Base-by-base conservation (phyloP, 2,797 vertebrate genomes). In the Oreortyx pictus region DNA sequence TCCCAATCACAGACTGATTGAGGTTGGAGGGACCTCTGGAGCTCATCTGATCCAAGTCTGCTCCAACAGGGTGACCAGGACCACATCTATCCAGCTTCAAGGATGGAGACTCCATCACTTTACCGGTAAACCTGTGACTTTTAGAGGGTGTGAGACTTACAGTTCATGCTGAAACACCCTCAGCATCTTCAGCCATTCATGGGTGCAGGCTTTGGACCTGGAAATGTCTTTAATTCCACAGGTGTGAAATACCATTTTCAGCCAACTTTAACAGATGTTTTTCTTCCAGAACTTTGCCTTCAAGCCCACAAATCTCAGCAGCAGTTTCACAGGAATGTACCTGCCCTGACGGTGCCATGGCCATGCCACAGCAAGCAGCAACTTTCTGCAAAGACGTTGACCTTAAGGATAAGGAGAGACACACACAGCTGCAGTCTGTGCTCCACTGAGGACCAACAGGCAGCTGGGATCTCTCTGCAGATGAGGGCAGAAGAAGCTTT, bases 221-320 rank as follows among this genome's bases (percentile, higher is more conserved):
- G 50, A 20, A 8, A 5, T 4, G 11, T 54, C 54, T 90, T 67
- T 79, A 73, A 90, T 93, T 83, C 47, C 73, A 41, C n/a, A 79
- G 56, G 49, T 65, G 41, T 76, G 64, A 91, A 86, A 87, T 87
- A 62, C 23, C 35, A 68, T 62, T 43, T 72, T 37, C 2, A 50
- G 85, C 72, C 60, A 87, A 89, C 43, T 75, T 78, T 78, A 46
- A 27, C 50, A 76, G 64, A 22, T 5, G 1, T 33, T 86, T 78
- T 80, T 84, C 54, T 85, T 49, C 6, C 9, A 39, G 49, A 84
- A 84, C 72, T 75, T 57, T 52, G 27, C 60, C 75, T 76, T 79
- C 71, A 90, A 87, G 60, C 37, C 16, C 19, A 54, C 46, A 73
- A 50, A 85, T 85, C 64, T 91, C 85, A 73, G 66, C 57, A 82